These are phyloP conservation scores for Pelecanus crispus DNA, from an alignment of 2,113 vertebrate genomes.

Conservation along the genomic window DNA sequence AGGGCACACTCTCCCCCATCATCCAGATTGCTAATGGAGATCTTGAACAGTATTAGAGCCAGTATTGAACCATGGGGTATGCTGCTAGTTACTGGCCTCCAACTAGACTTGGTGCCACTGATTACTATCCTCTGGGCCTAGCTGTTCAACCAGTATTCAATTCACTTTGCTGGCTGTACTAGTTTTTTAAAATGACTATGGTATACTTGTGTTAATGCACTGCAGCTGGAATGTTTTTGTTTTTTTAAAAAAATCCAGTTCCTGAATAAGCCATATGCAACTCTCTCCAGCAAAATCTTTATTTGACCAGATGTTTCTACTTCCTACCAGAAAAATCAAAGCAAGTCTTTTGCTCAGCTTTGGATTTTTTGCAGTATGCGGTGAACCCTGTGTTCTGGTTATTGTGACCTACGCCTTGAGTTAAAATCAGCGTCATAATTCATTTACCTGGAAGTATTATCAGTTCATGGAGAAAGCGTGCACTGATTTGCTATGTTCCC, in stretches of 20 bases:
- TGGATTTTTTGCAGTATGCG: background rate
- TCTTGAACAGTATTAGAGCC: too few species aligned
- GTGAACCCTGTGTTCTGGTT: background rate
- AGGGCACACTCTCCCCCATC: background rate
- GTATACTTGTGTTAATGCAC: background rate
- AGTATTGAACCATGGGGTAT: background rate
- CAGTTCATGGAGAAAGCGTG: background rate
- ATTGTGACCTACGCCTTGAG: background rate
- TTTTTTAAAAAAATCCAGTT: background rate
- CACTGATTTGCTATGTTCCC: background rate
- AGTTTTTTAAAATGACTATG: background rate
- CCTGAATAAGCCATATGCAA: background rate
- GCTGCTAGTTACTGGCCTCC: background rate
- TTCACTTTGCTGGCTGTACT: background rate
- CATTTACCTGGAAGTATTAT: background rate
- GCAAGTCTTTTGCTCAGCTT: background rate
- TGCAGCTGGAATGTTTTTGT: background rate
- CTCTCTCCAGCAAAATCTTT: background rate
- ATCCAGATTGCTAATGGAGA: background rate
- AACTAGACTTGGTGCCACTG: background rate
- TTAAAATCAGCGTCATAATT: background rate
- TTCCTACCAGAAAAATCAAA: background rate
- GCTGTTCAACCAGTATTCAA: background rate
- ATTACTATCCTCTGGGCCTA: background rate
- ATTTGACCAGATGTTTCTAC: background rate